Conservation (phyloP, 2,797 vertebrate species). For the Lagocephalus sceleratus region DNA sequence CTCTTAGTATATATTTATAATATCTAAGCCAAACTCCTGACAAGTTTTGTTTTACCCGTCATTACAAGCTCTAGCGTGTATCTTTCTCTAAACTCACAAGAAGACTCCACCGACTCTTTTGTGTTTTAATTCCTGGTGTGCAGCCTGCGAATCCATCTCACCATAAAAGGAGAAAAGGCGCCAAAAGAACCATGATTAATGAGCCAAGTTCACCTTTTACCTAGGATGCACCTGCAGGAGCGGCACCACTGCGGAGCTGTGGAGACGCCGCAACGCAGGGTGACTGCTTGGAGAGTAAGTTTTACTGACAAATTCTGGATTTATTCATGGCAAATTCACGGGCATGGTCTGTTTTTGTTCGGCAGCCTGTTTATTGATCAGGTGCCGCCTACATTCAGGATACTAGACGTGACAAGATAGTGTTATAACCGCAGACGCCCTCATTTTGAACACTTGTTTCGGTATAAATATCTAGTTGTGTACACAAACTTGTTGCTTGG, state of each 20-base stretch:
- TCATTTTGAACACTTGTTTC: conserved; percentile 42
- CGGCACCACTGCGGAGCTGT: conserved; percentile 28
- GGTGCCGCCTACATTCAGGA: conserved; percentile 2
- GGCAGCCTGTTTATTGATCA: neutral
- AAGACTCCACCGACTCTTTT: conserved; percentile 2
- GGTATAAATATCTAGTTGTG: conserved; percentile 33
- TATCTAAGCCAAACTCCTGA: too few relatives aligned
- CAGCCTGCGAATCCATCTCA: conserved; percentile 46
- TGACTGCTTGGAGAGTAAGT: conserved; percentile 39
- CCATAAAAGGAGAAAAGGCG: conserved; percentile 51
- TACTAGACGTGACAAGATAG: conserved; percentile 6
- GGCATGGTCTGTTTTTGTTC: neutral
- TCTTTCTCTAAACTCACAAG: conserved; percentile 2
- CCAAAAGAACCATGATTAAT: conserved; percentile 61
- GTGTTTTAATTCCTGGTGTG: conserved; percentile 61
- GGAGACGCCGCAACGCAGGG: conserved; percentile 27
- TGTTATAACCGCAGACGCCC: conserved; percentile 16
- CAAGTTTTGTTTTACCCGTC: neutral
- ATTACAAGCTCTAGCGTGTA: neutral
- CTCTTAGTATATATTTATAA: too few relatives aligned
- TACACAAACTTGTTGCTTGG: conserved; percentile 22
- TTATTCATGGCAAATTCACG: neutral
- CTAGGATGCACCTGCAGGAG: conserved; percentile 63
- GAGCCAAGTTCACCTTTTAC: conserved; percentile 61
- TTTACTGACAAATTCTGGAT: neutral